Percentiles rank a stretch among this genome's conserved stretches.
phyloP scores from a whole-genome alignment of 2,888 invertebrate species.

The Anoncus sp. region DNA sequence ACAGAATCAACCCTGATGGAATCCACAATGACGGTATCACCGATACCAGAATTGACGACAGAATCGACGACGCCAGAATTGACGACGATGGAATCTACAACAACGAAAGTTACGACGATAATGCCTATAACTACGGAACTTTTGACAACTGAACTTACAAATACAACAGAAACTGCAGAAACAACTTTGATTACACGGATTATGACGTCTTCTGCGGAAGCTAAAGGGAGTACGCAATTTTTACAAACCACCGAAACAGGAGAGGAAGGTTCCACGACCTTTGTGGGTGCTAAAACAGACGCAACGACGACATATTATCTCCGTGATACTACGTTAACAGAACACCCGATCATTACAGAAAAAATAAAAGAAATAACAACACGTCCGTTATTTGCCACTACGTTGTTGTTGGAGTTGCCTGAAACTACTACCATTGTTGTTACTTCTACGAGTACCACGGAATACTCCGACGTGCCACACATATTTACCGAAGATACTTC shows the following conservation, averaged over 20 bases:
- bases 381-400: constrained; percentile 19
- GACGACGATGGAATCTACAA: constrained; percentile 10
- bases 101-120: neutral
- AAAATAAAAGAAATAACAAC: constrained; percentile 37
- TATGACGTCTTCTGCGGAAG: constrained; percentile 18
- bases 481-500: constrained; percentile 31
- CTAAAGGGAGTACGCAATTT: constrained; percentile 54
- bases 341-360: constrained; percentile 9
- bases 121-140: neutral
- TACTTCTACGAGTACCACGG: constrained; percentile 14
- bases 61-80: constrained; percentile 32
- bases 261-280: neutral
- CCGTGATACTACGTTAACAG: constrained; percentile 1
- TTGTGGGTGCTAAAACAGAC: neutral
- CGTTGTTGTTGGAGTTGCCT: constrained; percentile 2
- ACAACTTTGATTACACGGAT: constrained; percentile 31
- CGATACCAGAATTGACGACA: neutral
- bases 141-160: constrained; percentile 43
- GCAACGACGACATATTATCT: constrained; percentile 5
- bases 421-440: constrained; percentile 13
- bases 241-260: constrained; percentile 64
- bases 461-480: constrained; percentile 13
- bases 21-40: constrained; percentile 17
- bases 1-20: constrained; percentile 11
- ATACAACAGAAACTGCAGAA: constrained; percentile 43